Evolutionary conservation across 1,140 invertebrate genomes (phyloP), one percentile per base, ranked within the genome.

Genomic region (Heliconius melpomene): DNA sequence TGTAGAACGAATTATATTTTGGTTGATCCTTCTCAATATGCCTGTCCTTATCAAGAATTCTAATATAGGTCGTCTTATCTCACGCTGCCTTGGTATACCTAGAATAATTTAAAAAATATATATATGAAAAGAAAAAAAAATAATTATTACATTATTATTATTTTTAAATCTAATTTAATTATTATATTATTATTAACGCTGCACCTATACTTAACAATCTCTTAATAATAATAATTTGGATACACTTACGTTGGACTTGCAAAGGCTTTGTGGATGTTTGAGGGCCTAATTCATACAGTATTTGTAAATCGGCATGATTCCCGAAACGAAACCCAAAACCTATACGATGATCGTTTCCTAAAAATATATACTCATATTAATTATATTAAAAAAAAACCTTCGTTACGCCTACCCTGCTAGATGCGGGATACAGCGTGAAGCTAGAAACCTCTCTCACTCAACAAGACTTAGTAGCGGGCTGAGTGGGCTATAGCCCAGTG

Each of bases 271-370:
- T 98, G 66, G 96, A 93, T 11, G 91, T 95, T 87, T 98, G 97
- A 1, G 97, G 97, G 2, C 97, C 97, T 9, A 98, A 88, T 88
- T 98, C 97, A 26, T 97, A 91, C 20, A 97, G 80, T 5, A 98
- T 92, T 89, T 98, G 97, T 84, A 98, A 96, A 90, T 98, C 97
- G 0, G 97, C 97, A 90, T 97, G 96, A 74, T 97, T 95, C 2
- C 97, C 97, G 3, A 98, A 94, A 50, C 97, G 95, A 88, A 97
- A 98, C 1, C 97, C 97, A 84, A 97, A 96, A 2, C 97, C 97
- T 23, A 97, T 75, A 72, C 97, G 95, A 2, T 97, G 97, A 90
- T 98, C 97, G 36, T 97, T 97, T 11, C 86, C 90, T 90, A 73
- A 73, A 79, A 82, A 32, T 16, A 16, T 46, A 46, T 16, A 46